phyloP scores from a whole-genome alignment of 2,113 vertebrate genomes.

The Panurus biarmicus region DNA sequence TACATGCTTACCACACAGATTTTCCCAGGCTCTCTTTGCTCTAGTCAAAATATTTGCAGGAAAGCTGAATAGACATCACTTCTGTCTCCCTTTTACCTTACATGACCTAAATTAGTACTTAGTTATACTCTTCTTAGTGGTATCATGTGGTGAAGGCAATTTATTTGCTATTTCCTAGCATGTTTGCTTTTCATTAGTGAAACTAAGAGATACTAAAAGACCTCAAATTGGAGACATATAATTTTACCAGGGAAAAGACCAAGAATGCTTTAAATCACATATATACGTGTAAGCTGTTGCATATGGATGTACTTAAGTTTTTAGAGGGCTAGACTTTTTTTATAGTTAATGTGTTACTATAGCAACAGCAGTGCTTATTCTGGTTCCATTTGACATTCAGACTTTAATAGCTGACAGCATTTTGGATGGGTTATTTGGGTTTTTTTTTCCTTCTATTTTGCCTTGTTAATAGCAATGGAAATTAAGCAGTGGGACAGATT shows the following conservation, averaged over 20 bases:
- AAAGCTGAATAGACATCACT: not conserved
- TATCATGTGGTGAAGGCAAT: not conserved
- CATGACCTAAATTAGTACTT: slow-evolving; percentile 14
- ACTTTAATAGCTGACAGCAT: not conserved
- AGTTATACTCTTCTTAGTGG: not conserved
- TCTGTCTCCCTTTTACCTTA: slow-evolving; percentile 5
- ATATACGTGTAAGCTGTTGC: not conserved
- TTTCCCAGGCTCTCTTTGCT: not conserved
- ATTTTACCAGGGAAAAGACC: slow-evolving; percentile 14
- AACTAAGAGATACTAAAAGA: not conserved
- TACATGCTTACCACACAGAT: not conserved
- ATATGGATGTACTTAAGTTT: slow-evolving; percentile 54
- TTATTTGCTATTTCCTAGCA: not conserved
- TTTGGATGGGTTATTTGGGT: not conserved
- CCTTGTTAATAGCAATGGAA: not conserved
- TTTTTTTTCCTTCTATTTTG: not conserved
- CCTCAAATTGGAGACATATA: not conserved
- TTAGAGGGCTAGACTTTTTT: slow-evolving; percentile 4
- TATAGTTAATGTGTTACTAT: not conserved
- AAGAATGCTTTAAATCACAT: slow-evolving; percentile 31
- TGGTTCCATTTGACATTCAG: slow-evolving; percentile 14
- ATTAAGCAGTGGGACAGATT: not conserved
- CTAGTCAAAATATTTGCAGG: not conserved
- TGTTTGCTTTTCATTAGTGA: slow-evolving; percentile 29
- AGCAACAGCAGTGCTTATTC: not conserved